Percentiles rank a stretch among this genome's conserved stretches.
Conservation (phyloP, 2,113 vertebrate species). For the Progne subis region DNA sequence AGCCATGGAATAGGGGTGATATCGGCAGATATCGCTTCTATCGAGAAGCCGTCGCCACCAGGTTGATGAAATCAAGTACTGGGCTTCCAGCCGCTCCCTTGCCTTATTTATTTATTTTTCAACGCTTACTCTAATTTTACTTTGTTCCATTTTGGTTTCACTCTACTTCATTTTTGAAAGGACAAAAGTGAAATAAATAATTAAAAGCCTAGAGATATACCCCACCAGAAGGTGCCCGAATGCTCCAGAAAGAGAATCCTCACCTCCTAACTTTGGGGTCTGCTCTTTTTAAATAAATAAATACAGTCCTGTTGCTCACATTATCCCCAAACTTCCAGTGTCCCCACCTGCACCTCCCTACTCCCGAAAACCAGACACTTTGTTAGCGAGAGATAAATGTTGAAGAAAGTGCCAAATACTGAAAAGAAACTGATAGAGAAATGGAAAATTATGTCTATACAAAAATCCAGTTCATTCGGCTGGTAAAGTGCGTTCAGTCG, state of each 20-base stretch:
- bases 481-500: not conserved
- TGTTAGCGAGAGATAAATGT: not conserved
- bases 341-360: constrained; percentile 5
- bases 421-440: not conserved
- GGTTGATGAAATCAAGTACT: constrained; percentile 40
- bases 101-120: constrained; percentile 42
- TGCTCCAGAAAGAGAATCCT: constrained; percentile 73
- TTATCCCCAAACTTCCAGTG: constrained; percentile 25
- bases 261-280: constrained; percentile 1
- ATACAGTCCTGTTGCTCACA: constrained; percentile 51
- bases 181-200: constrained; percentile 61
- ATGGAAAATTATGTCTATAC: constrained; percentile 13
- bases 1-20: constrained; percentile 59
- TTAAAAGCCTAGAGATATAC: constrained; percentile 47
- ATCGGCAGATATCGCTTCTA: constrained; percentile 60
- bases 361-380: not conserved
- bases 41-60: constrained; percentile 54
- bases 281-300: not conserved
- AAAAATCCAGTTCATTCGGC: constrained; percentile 27
- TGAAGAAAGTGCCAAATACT: not conserved
- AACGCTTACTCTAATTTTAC: not conserved
- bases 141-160: constrained; percentile 7
- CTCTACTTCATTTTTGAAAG: constrained; percentile 42
- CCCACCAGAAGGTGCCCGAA: constrained; percentile 66
- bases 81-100: not conserved